These are phyloP conservation scores for Littorina saxatilis DNA, from an alignment of 1,140 invertebrate genomes.

Conservation along the genomic window DNA sequence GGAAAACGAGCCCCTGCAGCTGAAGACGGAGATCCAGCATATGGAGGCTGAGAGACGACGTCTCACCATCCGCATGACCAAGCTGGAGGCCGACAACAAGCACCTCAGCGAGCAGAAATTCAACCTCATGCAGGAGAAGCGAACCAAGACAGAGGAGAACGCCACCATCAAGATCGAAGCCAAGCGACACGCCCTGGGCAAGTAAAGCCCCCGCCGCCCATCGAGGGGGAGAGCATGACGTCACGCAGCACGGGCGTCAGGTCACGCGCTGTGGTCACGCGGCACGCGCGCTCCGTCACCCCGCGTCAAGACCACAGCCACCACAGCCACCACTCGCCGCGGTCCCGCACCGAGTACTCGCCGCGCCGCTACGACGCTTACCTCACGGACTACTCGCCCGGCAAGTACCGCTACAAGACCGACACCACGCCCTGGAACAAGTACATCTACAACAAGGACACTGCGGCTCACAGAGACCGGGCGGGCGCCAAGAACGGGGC, in stretches of 20 bases:
- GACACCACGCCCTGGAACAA: slow-evolving; percentile 32
- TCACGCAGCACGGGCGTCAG: no score
- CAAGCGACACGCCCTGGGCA: slow-evolving; percentile 39
- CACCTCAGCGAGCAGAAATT: slow-evolving; percentile 37
- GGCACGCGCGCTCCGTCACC: neutral
- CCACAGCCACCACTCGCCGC: no score
- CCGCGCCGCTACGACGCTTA: no score
- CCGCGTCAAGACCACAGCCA: no score
- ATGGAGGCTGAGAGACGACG: slow-evolving; percentile 35
- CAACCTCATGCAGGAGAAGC: slow-evolving; percentile 29
- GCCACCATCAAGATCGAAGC: slow-evolving; percentile 34
- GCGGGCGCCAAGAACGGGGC: no score
- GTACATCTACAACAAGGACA: no score
- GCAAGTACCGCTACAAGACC: neutral
- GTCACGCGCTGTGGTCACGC: neutral
- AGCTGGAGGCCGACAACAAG: slow-evolving; percentile 38
- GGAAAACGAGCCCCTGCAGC: neutral
- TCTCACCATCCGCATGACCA: slow-evolving; percentile 31
- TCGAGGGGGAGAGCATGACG: no score
- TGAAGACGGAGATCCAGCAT: slow-evolving; percentile 32
- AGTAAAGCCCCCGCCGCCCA: slow-evolving; percentile 21
- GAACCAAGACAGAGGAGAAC: slow-evolving; percentile 21
- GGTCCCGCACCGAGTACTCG: no score
- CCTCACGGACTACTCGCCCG: neutral
- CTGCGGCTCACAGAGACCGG: no score